Conservation (phyloP, 2,797 vertebrate species). For the Periophthalmus magnuspinnatus region DNA sequence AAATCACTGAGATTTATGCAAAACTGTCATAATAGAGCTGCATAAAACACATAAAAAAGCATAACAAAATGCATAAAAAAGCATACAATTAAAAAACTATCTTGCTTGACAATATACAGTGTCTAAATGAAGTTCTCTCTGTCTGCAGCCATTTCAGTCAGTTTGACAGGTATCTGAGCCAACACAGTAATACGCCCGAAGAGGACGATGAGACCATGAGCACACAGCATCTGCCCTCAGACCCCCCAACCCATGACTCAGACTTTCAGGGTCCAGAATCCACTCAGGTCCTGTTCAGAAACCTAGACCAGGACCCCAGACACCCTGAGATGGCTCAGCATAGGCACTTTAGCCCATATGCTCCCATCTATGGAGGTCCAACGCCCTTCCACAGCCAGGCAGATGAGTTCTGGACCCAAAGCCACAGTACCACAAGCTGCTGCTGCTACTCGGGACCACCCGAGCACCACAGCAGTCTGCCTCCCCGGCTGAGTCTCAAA, state of each 20-base stretch:
- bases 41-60: no score
- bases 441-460: slow-evolving; percentile 47
- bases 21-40: no score
- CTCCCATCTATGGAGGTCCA: slow-evolving; percentile 55
- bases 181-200: slow-evolving; percentile 67
- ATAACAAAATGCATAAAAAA: no score
- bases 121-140: not conserved
- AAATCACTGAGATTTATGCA: not conserved
- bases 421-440: slow-evolving; percentile 54
- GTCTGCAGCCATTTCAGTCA: slow-evolving; percentile 40
- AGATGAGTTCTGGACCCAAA: slow-evolving; percentile 50
- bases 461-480: slow-evolving; percentile 57
- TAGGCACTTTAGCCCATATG: slow-evolving; percentile 43
- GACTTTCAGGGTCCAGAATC: not conserved
- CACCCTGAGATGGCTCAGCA: slow-evolving; percentile 11
- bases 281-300: slow-evolving; percentile 6
- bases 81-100: no score
- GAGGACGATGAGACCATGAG: slow-evolving; percentile 81
- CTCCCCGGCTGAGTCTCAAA: slow-evolving; percentile 52
- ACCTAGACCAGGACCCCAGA: slow-evolving; percentile 8
- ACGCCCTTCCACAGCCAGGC: slow-evolving; percentile 77
- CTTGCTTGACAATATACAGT: not conserved
- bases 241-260: not conserved
- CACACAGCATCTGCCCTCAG: slow-evolving; percentile 8
- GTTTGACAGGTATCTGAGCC: slow-evolving; percentile 33